A percentile compares a stretch with the other conserved stretches of the same genome.
Conservation (phyloP, 1,140 invertebrate genomes). For the Drosophila arizonae region DNA sequence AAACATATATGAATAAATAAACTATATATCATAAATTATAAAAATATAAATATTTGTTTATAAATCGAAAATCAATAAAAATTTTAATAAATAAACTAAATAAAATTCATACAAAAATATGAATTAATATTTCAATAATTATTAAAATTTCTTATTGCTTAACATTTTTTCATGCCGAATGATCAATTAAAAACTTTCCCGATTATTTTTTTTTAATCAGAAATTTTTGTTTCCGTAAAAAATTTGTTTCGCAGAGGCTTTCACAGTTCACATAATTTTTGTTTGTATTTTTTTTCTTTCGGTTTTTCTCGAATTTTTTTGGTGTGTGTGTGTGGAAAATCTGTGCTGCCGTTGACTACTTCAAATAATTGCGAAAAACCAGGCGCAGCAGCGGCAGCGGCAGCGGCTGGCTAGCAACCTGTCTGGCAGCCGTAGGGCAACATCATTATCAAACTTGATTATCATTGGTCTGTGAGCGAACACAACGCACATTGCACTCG, state of each 20-base stretch:
- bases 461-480: constrained; percentile 30
- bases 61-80: too few relatives aligned
- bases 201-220: not conserved
- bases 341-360: constrained; percentile 55
- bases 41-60: too few relatives aligned
- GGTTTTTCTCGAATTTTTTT: constrained; percentile 5
- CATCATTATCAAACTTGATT: constrained; percentile 68
- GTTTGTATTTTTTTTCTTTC: not conserved
- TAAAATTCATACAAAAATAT: too few relatives aligned
- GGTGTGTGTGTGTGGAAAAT: constrained; percentile 36
- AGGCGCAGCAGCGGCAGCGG: constrained; percentile 13
- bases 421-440: constrained; percentile 59
- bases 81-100: too few relatives aligned
- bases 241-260: not conserved
- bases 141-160: too few relatives aligned
- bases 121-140: too few relatives aligned
- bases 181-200: not conserved
- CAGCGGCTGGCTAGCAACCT: constrained; percentile 31
- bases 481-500: constrained; percentile 54
- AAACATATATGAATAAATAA: too few relatives aligned
- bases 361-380: constrained; percentile 61
- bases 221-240: not conserved
- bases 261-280: not conserved
- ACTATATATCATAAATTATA: too few relatives aligned
- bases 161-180: not conserved